Base-by-base conservation (phyloP, 1,140 invertebrate genomes). In the Holcopasites calliopsidis region DNA sequence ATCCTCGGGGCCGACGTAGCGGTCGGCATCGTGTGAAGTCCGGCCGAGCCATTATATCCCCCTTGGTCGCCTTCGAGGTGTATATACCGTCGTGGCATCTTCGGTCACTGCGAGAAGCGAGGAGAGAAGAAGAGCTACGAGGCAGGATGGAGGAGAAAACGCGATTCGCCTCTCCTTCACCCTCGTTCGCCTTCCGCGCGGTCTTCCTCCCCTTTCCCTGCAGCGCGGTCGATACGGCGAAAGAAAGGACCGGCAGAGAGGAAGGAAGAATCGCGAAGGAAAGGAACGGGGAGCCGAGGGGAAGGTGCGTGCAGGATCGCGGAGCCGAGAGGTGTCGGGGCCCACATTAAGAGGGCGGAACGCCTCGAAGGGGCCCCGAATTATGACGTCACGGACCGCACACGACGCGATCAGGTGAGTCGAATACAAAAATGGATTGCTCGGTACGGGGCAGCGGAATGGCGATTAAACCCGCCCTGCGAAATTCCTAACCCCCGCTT, bases 341-440 rank as follows among this genome's bases (percentile, higher is more conserved):
- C 86, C 85, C 88, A 85, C 86, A 91, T 92, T 92, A 91, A 92
- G 87, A 88, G 90, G 90, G 90, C 90, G 90, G 88, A 85, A 88
- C 89, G 84, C 87, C 88, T 87, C 88, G 87, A 84, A 88, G 88
- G 87, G 89, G 90, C 77, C 90, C 90, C 90, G 88, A 92, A 92
- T 91, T 92, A 92, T 91, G 91, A 91, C 91, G 91, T 91, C 90
- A 91, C 87, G 77, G 91, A 91, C 91, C 90, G 89, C 91, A 91
- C 91, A 92, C 90, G 90, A 89, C 77, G 90, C 83, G 84, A 90
- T 88, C 88, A 89, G 87, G 87, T 88, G 88, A 90, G 89, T 78
- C 89, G 87, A 91, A 91, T 90, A 91, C 89, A 88, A 90, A 66
- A 91, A 90, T 90, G 88, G 85, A 91, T 91, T 91, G 88, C 90